Base-by-base conservation (phyloP, 2,113 vertebrate species). In the Sakesphorus luctuosus region DNA sequence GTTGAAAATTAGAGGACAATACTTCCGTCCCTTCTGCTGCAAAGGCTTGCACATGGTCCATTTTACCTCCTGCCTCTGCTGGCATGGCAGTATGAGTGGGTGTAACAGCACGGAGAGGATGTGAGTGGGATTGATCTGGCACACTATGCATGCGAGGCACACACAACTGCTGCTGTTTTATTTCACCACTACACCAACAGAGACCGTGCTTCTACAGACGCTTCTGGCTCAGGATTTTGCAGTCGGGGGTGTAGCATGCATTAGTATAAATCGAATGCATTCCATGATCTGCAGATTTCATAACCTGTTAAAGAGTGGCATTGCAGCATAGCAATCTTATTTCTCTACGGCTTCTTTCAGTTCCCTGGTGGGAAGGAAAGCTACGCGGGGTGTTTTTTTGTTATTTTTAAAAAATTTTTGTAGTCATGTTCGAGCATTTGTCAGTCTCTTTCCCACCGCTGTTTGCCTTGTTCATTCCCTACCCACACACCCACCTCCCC, bases 141-240 rank as follows among this genome's bases (percentile, higher is more conserved):
- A 91, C 19, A 78, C 87, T 91, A 50, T 82, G 89, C 81, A 95
- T 93, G 87, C 77, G 1, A 91, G 46, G 81, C 91, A 97, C 93
- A 95, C 74, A 77, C 95, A 68, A 1, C 84, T 91, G 91, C 95
- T 91, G 89, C 89, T 94, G 80, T 78, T 89, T 84, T 81, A 91
- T 91, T 92, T 82, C 16, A 8, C 69, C 47, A 6, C 40, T 36
- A 75, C 44, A 61, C 56, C 87, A 73, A 52, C 43, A 82, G 56
- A 52, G 78, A 65, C 47, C 65, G 76, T 66, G 56, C 53, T 87
- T 84, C 63, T 3, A 20, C 2, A 87, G 87, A n/a, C 49, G n/a
- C 36, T 81, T 68, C 81, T 72, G 69, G 43, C 25, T 33, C 17
- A 44, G 81, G 28, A 61, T 87, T 80, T 75, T 53, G n/a, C 46